Conservation (phyloP, 23 tunicate genomes). For the Halocynthia roretzi region DNA sequence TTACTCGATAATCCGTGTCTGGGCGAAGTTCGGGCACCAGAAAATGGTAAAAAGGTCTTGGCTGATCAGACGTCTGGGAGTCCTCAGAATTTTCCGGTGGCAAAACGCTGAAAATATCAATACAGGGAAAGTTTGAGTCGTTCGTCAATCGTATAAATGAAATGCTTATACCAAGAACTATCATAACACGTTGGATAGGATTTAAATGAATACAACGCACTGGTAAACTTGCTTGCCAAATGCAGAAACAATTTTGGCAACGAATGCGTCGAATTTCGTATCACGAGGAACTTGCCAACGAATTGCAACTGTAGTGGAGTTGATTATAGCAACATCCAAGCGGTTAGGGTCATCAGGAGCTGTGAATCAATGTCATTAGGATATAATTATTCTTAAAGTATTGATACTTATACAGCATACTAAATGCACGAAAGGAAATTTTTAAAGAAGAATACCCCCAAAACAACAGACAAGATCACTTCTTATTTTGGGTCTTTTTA, state of each 20-base stretch:
- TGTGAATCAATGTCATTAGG: neutral
- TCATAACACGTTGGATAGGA: no score
- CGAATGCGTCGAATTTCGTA: conserved; percentile 10
- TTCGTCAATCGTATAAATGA: no score
- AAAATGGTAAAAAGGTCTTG: conserved; percentile 5
- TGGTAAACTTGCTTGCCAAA: conserved; percentile 2
- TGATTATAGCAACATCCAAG: conserved; percentile 6
- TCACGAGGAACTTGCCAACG: conserved; percentile 19
- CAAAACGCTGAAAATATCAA: no score
- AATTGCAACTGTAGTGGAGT: conserved; percentile 20
- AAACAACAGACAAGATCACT: no score
- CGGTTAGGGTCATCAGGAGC: conserved; percentile 23
- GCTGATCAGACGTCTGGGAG: no score
- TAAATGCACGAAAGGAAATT: no score
- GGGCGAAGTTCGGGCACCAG: conserved; percentile 4
- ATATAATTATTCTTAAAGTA: neutral
- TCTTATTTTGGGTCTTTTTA: no score
- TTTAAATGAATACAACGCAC: no score
- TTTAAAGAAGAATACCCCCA: no score
- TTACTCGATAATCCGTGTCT: conserved; percentile 15
- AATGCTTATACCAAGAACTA: no score
- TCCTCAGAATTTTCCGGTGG: no score
- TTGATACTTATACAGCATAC: neutral
- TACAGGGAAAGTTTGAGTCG: no score
- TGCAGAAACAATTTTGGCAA: conserved; percentile 10